Base-by-base conservation (phyloP, 2,888 invertebrate species). In the Megamerina dolium region DNA sequence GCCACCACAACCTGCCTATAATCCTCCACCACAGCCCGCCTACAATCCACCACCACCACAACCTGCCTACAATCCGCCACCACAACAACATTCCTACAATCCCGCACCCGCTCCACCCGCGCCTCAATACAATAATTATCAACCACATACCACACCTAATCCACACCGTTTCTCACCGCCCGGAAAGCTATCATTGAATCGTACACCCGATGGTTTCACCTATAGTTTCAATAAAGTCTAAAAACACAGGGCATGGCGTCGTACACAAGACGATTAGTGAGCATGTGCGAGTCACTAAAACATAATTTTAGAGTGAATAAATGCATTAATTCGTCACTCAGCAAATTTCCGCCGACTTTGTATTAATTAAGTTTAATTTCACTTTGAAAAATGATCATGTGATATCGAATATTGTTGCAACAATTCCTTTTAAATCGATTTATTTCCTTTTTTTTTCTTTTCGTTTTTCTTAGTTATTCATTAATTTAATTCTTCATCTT, bases 171-270 rank as follows among this genome's bases (percentile, higher is more conserved):
- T 87, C 75, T 85, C 83, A 67, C 88, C 87, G 40, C 88, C 89
- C 21, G 90, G 90, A 55, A 88, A 89, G 72, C 79, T 90, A 60
- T 84, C 83, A 57, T 76, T 91, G 56, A 89, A 88, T 76, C 78
- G 90, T 64, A 87, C 87, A 46, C 89, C 89, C 30, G 90, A 90
- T 64, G 90, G 90, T 61, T 90, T 82, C 75, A 85, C 87, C 60
- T 90, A 87, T 74, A 85, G 82, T 54, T 88, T 88, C 77, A 85
- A 83, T 74, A 85, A 81, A 68, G 74, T 74, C 53, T 69, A 65
- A 55, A 37, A 13, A n/a, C n/a, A n/a, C n/a, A n/a, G n/a, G n/a
- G n/a, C n/a, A n/a, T n/a, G n/a, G n/a, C n/a, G n/a, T n/a, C n/a
- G n/a, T n/a, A n/a, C n/a, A n/a, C n/a, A n/a, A n/a, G n/a, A n/a